Percentiles rank a stretch among this genome's conserved stretches.
phyloP scores from a whole-genome alignment of 1,140 invertebrate genomes.

The Cepaea nemoralis region DNA sequence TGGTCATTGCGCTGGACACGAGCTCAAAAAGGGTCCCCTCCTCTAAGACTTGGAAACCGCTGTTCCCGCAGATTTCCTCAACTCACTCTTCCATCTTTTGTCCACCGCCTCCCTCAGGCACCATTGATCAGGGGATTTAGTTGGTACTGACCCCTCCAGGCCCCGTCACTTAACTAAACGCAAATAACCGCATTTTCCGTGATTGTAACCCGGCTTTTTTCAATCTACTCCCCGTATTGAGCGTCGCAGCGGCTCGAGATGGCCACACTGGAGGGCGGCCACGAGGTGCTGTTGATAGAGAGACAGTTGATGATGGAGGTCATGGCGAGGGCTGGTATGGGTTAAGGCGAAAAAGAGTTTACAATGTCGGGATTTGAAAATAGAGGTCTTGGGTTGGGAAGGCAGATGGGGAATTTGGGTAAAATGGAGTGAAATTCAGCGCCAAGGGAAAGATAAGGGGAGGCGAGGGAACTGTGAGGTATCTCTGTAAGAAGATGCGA shows the following conservation, averaged over 20 bases:
- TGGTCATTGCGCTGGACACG: too few relatives aligned
- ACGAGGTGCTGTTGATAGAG: not conserved
- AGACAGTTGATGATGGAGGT: not conserved
- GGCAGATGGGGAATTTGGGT: not conserved
- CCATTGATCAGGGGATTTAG: not conserved
- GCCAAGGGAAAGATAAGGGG: not conserved
- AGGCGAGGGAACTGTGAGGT: too few relatives aligned
- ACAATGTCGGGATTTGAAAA: not conserved
- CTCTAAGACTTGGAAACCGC: too few relatives aligned
- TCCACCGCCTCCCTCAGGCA: not conserved
- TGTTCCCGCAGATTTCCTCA: not conserved
- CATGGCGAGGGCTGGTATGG: not conserved
- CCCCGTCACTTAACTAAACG: slow-evolving; percentile 17
- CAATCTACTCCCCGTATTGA: slow-evolving; percentile 32
- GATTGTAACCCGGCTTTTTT: slow-evolving; percentile 30
- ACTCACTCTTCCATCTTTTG: not conserved
- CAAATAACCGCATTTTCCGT: slow-evolving; percentile 31
- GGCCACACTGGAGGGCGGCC: not conserved
- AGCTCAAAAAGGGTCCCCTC: too few relatives aligned
- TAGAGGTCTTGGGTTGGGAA: not conserved
- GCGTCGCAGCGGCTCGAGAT: not conserved
- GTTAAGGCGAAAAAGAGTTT: not conserved
- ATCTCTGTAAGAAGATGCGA: too few relatives aligned
- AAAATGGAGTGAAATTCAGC: not conserved
- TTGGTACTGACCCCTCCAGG: slow-evolving; percentile 5